Evolutionary conservation across 2,113 vertebrate species (phyloP).

Genomic region (Aythya baeri): DNA sequence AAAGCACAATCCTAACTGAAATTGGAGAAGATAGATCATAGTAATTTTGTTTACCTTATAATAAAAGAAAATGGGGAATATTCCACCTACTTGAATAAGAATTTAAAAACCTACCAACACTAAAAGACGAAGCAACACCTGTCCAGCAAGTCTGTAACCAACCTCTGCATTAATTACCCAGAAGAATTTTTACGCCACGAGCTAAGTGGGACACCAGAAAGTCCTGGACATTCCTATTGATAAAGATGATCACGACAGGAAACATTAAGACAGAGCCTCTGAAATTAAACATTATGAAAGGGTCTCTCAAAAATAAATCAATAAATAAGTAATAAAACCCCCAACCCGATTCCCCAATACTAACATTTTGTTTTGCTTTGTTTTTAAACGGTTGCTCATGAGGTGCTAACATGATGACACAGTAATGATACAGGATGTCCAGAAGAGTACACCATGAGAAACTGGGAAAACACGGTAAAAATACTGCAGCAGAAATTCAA

Average conservation of each 20-base stretch:
- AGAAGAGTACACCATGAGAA: background rate
- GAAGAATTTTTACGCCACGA: background rate
- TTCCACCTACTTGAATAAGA: background rate
- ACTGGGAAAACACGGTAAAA: background rate
- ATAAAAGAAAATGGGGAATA: constrained; percentile 28
- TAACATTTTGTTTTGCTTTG: background rate
- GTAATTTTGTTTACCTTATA: constrained; percentile 15
- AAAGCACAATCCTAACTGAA: background rate
- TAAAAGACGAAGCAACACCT: background rate
- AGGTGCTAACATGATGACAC: background rate
- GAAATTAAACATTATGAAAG: background rate
- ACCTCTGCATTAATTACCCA: background rate
- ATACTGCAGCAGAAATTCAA: background rate
- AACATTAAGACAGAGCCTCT: background rate
- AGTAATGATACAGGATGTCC: background rate
- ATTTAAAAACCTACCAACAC: background rate
- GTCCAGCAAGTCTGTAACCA: background rate
- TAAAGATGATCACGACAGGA: background rate
- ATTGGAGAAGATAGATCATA: background rate
- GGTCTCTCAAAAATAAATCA: background rate
- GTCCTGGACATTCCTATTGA: too few relatives aligned
- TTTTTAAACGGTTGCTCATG: background rate
- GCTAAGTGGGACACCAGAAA: background rate
- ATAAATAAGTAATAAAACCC: background rate
- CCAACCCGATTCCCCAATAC: background rate